phyloP scores from a whole-genome alignment of 2,113 vertebrate genomes.

The Aramus guarauna region DNA sequence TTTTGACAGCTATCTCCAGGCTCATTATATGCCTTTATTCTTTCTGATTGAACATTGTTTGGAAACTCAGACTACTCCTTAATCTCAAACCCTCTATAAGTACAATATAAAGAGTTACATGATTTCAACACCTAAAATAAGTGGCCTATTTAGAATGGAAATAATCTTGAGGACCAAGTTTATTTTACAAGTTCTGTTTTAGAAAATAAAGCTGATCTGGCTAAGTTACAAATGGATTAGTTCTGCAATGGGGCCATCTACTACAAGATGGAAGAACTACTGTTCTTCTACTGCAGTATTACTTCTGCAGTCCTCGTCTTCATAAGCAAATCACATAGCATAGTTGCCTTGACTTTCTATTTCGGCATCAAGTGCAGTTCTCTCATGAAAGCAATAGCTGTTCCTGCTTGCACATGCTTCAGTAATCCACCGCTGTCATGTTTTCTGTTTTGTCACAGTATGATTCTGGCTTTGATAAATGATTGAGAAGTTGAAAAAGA shows the following conservation, averaged over 20 bases:
- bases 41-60: background rate
- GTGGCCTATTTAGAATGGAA: background rate
- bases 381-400: background rate
- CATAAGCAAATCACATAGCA: background rate
- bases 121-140: background rate
- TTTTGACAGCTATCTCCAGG: background rate
- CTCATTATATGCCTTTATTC: background rate
- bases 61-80: background rate
- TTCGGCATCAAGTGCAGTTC: background rate
- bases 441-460: constrained; percentile 80
- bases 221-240: background rate
- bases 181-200: background rate
- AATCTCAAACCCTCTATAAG: background rate
- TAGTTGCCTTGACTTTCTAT: background rate
- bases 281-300: background rate
- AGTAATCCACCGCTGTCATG: constrained; percentile 1
- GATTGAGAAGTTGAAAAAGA: constrained; percentile 81
- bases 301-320: background rate
- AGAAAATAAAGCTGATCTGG: background rate
- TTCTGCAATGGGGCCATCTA: background rate
- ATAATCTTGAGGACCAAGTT: background rate
- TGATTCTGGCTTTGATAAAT: constrained; percentile 98
- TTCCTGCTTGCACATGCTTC: background rate
- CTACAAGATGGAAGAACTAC: background rate
- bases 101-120: background rate